Conservation (phyloP, 2,113 vertebrate species). For the Maccullochella peelii region DNA sequence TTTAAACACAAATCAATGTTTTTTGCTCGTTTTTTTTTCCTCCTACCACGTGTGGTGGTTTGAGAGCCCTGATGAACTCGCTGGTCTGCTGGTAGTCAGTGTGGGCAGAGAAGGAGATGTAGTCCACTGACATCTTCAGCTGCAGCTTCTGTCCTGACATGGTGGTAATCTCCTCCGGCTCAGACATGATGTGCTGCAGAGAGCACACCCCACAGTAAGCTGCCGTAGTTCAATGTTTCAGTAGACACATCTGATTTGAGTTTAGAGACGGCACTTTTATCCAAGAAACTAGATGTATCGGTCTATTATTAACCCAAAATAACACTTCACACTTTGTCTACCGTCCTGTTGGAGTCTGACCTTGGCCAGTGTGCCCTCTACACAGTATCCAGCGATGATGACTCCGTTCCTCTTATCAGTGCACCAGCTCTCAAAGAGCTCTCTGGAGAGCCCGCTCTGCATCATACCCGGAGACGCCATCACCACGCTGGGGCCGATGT, state of each 20-base stretch:
- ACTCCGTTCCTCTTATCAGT: constrained; percentile 98
- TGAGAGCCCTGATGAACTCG: constrained; percentile 98
- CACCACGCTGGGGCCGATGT: constrained; percentile 98
- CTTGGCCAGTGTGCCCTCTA: constrained; percentile 98
- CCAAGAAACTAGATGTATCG: neutral
- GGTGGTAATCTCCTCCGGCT: constrained; percentile 98
- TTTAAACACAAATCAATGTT: constrained; percentile 16
- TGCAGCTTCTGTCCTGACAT: constrained; percentile 99
- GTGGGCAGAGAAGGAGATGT: constrained; percentile 99
- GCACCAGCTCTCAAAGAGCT: constrained; percentile 99
- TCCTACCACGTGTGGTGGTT: constrained; percentile 95
- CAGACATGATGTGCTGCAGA: constrained; percentile 97
- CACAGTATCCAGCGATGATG: constrained; percentile 98
- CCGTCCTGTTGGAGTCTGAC: constrained; percentile 69
- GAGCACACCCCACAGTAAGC: neutral
- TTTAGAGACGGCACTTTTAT: neutral
- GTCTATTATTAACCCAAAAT: neutral
- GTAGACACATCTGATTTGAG: neutral
- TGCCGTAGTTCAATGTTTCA: neutral
- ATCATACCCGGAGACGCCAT: constrained; percentile 99
- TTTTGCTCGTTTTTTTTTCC: accelerated
- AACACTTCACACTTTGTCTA: neutral
- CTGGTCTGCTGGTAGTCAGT: constrained; percentile 99
- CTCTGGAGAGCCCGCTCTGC: constrained; percentile 97
- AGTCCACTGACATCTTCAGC: constrained; percentile 99